Base-by-base conservation (phyloP, 2,113 vertebrate species). In the Siphamia tubifer region DNA sequence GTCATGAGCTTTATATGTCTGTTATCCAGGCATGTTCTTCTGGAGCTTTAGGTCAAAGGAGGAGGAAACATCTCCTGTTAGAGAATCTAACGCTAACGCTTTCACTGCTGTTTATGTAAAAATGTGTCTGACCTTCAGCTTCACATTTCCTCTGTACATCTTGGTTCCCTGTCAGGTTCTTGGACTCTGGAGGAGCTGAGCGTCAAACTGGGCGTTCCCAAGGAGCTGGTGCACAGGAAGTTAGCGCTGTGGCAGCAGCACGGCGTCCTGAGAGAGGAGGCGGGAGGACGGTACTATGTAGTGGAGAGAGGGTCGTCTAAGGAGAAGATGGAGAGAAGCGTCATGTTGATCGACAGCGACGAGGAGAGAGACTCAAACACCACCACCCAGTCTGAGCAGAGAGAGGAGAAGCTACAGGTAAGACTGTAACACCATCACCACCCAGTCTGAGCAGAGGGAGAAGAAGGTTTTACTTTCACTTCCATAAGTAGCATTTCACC, bases 371-470 rank as follows among this genome's bases (percentile, higher is more conserved):
- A 99, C 90, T 98, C 98, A 0, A 98, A 97, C 89, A 96, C 96
- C 85, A 95, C 98, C 7, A 99, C 96, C 0, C 97, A 99, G 84
- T 96, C 95, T 0, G 96, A 99, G 91, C 98, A 99, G 93, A 96
- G 96, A 56, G 97, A 99, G 88, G 98, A 99, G 79, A 98, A 99
- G 83, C 91, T 99, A 64, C 96, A 97, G 96, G 98, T 99, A n/a
- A 0, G 97, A 99, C 90, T 98, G 97, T 0, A 98, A 97, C 89
- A 96, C 96, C 85, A 95, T n/a, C n/a, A n/a, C 98, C 7, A 99
- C 96, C 0, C 97, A 99, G 84, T 96, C 95, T 0, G 96, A 99
- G 91, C 98, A 99, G 93, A 96, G 96, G 57, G 97, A 99, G 88
- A 97, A 99, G 79, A 98, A 99, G 83, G n/a, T n/a, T n/a, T n/a